Percentiles rank a stretch among this genome's conserved stretches.
Evolutionary conservation across 2,888 invertebrate genomes (phyloP).

Genomic region (Strigamia crassipes): DNA sequence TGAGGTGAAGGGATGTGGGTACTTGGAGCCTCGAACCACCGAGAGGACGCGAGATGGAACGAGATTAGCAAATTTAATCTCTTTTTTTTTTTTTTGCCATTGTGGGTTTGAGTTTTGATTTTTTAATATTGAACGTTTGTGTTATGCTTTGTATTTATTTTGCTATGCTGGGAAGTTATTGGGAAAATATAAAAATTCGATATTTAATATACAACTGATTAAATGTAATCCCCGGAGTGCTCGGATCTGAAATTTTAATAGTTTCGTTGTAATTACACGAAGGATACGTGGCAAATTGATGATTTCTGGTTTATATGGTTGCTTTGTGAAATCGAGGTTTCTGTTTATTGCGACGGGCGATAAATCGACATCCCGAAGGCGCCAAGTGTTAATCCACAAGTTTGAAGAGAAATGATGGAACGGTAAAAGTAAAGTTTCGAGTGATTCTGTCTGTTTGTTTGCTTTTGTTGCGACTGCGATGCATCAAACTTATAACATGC

Average conservation of each 20-base stretch:
- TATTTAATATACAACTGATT: background rate
- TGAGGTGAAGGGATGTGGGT: background rate
- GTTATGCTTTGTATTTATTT: too few relatives aligned
- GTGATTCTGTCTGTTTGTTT: background rate
- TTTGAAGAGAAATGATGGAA: too few relatives aligned
- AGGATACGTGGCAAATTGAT: background rate
- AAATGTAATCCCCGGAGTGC: background rate
- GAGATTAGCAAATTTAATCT: too few relatives aligned
- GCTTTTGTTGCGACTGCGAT: background rate
- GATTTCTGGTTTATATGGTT: background rate
- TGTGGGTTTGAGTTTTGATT: background rate
- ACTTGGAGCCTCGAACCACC: too few relatives aligned
- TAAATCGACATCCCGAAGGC: background rate
- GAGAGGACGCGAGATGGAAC: too few relatives aligned
- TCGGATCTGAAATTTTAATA: background rate
- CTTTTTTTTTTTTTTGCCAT: too few relatives aligned
- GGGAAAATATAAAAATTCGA: too few relatives aligned
- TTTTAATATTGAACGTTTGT: too few relatives aligned
- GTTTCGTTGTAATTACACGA: background rate
- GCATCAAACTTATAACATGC: slow-evolving; percentile 30
- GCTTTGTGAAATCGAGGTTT: background rate
- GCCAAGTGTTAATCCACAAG: too few relatives aligned
- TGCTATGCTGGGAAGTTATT: too few relatives aligned
- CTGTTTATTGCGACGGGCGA: background rate
- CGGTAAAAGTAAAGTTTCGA: slow-evolving; percentile 14